Conservation (phyloP, 2,888 invertebrate species). For the Xylota segnis region DNA sequence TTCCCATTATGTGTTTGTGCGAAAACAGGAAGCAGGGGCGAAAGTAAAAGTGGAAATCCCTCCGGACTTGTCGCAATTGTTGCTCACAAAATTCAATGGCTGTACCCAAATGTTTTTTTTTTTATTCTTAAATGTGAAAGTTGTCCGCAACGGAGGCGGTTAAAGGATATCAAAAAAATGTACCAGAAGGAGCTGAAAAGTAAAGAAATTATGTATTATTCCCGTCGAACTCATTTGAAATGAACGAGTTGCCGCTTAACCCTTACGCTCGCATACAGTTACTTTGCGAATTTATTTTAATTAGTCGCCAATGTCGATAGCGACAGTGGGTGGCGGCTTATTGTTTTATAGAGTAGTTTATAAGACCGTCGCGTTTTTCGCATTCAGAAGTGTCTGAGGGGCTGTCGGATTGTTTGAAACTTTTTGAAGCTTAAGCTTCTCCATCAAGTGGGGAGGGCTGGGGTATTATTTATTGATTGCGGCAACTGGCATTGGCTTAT, state of each 20-base stretch:
- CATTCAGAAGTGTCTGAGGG: conserved; percentile 17
- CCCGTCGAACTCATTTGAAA: conserved; percentile 43
- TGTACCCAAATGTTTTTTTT: conserved; percentile 1
- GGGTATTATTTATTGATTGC: conserved; percentile 54
- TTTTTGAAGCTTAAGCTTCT: conserved; percentile 9
- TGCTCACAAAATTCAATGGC: conserved; percentile 38
- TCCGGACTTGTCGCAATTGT: conserved; percentile 45
- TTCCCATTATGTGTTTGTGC: not conserved
- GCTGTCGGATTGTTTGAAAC: not conserved
- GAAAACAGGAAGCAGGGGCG: not conserved
- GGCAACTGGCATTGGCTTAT: conserved; percentile 55
- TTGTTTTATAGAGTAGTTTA: conserved; percentile 18
- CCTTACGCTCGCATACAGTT: conserved; percentile 1
- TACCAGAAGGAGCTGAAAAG: not conserved
- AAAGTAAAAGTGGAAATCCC: conserved; percentile 35
- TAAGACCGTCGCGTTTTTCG: conserved; percentile 16
- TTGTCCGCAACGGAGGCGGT: not conserved
- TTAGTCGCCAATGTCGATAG: conserved; percentile 45
- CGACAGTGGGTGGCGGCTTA: conserved; percentile 22
- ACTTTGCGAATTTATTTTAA: conserved; percentile 46
- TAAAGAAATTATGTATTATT: conserved; percentile 11
- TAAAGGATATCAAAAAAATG: not conserved
- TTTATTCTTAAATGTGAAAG: not conserved
- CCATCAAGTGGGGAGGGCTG: too few relatives aligned
- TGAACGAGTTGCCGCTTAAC: conserved; percentile 30